Conservation (phyloP, 2,797 vertebrate species). For the Pangasius macronema region DNA sequence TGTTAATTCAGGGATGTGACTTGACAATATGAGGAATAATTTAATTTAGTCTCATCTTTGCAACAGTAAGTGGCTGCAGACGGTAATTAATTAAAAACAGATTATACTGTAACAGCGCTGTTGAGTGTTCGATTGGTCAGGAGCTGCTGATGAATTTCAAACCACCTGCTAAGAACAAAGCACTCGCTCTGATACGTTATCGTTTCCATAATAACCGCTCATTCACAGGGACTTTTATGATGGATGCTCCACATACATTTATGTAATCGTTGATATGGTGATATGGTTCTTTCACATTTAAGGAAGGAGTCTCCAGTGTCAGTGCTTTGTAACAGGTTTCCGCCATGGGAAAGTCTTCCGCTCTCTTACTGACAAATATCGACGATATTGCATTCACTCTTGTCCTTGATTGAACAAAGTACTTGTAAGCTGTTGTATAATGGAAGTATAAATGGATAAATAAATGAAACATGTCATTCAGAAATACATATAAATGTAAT, state of each 20-base stretch:
- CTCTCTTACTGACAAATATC: too few relatives aligned
- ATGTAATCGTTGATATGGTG: background rate
- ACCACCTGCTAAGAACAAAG: background rate
- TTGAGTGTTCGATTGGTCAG: background rate
- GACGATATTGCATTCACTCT: too few relatives aligned
- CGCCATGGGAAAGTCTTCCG: background rate
- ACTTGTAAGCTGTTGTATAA: too few relatives aligned
- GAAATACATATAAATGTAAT: background rate
- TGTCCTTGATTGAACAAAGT: too few relatives aligned
- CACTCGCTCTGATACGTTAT: background rate
- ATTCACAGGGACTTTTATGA: background rate
- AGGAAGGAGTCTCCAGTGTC: background rate
- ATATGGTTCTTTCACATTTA: background rate
- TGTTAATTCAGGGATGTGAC: constrained; percentile 46
- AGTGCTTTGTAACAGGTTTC: background rate
- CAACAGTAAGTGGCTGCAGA: background rate
- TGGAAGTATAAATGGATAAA: background rate
- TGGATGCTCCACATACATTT: background rate
- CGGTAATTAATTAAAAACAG: constrained; percentile 8
- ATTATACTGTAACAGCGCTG: background rate
- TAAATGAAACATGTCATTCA: background rate
- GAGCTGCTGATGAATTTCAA: background rate
- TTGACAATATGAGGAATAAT: constrained; percentile 58
- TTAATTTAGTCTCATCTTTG: constrained; percentile 38
- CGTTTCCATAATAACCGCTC: background rate